Base-by-base conservation (phyloP, 2,797 vertebrate species). In the Margarornis squamiger region DNA sequence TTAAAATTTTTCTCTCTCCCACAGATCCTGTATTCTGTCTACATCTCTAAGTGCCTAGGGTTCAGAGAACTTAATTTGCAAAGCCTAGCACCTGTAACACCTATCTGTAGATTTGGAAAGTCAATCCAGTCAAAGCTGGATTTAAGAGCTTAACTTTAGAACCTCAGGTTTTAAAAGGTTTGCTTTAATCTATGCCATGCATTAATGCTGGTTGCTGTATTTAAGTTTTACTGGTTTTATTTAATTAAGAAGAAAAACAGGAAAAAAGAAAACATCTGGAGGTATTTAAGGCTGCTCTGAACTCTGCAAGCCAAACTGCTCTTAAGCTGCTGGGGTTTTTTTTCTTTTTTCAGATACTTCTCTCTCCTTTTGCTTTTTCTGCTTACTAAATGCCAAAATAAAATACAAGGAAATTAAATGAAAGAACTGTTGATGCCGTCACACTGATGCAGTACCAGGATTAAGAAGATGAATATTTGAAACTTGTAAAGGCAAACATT, bases 181-280 rank as follows among this genome's bases (percentile, higher is more conserved):
- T 95, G 80, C 92, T 96, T 96, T 96, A 96, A 95, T 96, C 93
- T 96, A 89, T 65, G 71, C 90, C 78, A 90, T 83, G 71, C 90
- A 87, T 96, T 97, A 97, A 95, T 9, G 2, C 77, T 84, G 86
- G 91, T 90, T 97, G 94, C 91, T 94, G 90, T 90, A 96, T 94
- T 95, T 95, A 95, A 94, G 95, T 95, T 96, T 95, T 94, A 96
- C 92, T 97, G 94, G 88, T 95, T 96, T 97, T 96, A 97, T 96
- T 95, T 94, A 97, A 97, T 96, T 96, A 95, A 94, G 88, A 96
- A 96, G 76, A 68, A 96, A 97, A 97, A 93, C 90, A 96, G 61
- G 61, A 84, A 88, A 93, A 94, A 95, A 95, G 86, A 88, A 93
- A 95, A 95, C 95, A 96, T 96, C 95, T 97, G 96, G 96, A 97